These are phyloP conservation scores for Drosophila emarginata DNA, from an alignment of 2,888 invertebrate genomes.

Conservation along the genomic window DNA sequence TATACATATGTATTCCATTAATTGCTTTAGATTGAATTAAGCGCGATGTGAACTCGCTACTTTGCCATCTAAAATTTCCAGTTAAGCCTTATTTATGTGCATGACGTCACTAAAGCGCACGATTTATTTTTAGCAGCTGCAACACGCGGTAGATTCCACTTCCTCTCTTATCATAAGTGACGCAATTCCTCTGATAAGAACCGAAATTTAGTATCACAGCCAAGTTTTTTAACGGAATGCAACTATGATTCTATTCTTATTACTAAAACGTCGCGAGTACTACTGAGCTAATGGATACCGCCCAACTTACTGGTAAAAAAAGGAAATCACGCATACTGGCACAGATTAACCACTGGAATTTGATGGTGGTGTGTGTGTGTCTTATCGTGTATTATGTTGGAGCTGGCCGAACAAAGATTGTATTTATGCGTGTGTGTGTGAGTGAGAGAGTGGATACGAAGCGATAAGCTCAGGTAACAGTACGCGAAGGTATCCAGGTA, in stretches of 20 bases:
- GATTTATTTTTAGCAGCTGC: conserved; percentile 55
- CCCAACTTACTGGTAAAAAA: conserved; percentile 31
- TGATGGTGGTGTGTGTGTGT: neutral
- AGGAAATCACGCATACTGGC: conserved; percentile 34
- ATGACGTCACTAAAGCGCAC: conserved; percentile 56
- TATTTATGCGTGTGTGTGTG: conserved; percentile 51
- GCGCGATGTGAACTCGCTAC: conserved; percentile 14
- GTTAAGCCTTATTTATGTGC: conserved; percentile 29
- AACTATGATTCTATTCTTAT: conserved; percentile 25
- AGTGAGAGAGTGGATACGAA: conserved; percentile 17
- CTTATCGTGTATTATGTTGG: conserved; percentile 1
- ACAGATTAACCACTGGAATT: neutral
- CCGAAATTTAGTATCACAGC: neutral
- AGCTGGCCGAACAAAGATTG: conserved; percentile 28
- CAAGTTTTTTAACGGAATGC: neutral
- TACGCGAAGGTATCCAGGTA: conserved; percentile 56
- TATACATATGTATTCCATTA: conserved; percentile 54
- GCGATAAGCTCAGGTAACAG: conserved; percentile 70
- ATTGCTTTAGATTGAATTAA: conserved; percentile 78
- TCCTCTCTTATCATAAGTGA: conserved; percentile 68
- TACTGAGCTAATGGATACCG: conserved; percentile 39
- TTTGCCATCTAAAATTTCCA: neutral
- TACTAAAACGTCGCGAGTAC: conserved; percentile 36
- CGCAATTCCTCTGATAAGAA: conserved; percentile 40
- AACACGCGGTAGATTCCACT: conserved; percentile 37